Base-by-base conservation (phyloP, 2,797 vertebrate genomes). In the Lophius americanus region DNA sequence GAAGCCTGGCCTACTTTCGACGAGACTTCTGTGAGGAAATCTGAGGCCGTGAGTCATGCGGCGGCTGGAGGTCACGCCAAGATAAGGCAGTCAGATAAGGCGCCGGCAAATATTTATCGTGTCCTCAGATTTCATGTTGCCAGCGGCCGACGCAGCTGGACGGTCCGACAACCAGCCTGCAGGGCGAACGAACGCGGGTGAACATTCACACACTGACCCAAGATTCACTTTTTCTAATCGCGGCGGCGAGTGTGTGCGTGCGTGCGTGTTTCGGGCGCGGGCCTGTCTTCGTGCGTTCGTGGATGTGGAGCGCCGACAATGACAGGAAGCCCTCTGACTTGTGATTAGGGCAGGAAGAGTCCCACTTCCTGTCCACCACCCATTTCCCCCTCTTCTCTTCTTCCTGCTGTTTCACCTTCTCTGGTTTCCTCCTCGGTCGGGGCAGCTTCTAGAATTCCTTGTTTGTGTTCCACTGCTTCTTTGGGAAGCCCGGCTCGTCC, bases 291-390 rank as follows among this genome's bases (percentile, higher is more conserved):
- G 38, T 58, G 78, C 75, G 81, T 85, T 90, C 91, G 89, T 90
- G 87, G 76, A 71, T 79, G 85, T 84, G 73, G 81, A 89, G 87
- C 80, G 85, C 39, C 85, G 76, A 94, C 93, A 94, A 94, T 94
- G 91, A 91, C 68, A 94, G 93, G 93, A 94, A 94, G 92, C 84
- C 73, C 90, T 90, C 88, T 74, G 87, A 89, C 83, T 91, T 91
- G 87, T 94, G 93, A 94, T 93, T 93, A 93, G 87, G 85, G 73
- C 92, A 94, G 93, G 93, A 94, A 94, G 83, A 89, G 87, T 85
- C 47, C 76, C 61, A 51, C 91, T 93, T 93, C 91, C 90, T 91
- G 84, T 74, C 85, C 89, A 60, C 88, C 91, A 84, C 93, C 94
- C 92, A 92, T 92, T 94, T 94, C 92, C 92, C 91, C 89, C 87